phyloP scores from a whole-genome alignment of 2,797 vertebrate genomes.

The Nannoperca obscura region DNA sequence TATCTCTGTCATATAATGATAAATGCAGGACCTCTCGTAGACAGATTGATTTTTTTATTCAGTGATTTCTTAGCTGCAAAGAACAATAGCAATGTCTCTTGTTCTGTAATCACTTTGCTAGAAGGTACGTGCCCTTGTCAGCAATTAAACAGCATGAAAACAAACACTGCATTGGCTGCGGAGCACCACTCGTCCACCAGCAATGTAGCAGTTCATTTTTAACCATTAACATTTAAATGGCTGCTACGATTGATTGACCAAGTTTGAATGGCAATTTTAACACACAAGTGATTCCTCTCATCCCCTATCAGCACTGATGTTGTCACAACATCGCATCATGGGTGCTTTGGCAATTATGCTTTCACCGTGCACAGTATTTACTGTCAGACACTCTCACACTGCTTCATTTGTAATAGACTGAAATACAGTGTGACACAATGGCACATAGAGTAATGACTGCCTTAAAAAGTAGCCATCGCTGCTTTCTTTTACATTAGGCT shows the following conservation, averaged over 20 bases:
- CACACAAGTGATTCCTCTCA: slow-evolving; percentile 67
- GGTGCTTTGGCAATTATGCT: slow-evolving; percentile 61
- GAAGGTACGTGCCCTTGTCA: slow-evolving; percentile 53
- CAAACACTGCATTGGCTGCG: slow-evolving; percentile 29
- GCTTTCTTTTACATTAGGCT: neutral
- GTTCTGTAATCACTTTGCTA: slow-evolving; percentile 24
- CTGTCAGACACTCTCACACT: slow-evolving; percentile 38
- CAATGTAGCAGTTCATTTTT: slow-evolving; percentile 57
- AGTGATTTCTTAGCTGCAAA: slow-evolving; percentile 66
- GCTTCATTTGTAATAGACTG: slow-evolving; percentile 41
- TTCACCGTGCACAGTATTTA: slow-evolving; percentile 41
- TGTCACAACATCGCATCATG: slow-evolving; percentile 58
- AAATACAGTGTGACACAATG: slow-evolving; percentile 31
- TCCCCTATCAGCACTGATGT: slow-evolving; percentile 50
- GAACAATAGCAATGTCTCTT: slow-evolving; percentile 52
- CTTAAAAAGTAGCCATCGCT: slow-evolving; percentile 6
- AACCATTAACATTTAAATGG: slow-evolving; percentile 77
- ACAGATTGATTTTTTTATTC: slow-evolving; percentile 69
- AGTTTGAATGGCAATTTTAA: slow-evolving; percentile 73
- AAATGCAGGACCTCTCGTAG: slow-evolving; percentile 53
- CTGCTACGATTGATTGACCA: slow-evolving; percentile 64
- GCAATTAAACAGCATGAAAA: slow-evolving; percentile 54
- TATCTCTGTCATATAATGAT: slow-evolving; percentile 72
- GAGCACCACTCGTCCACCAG: slow-evolving; percentile 31
- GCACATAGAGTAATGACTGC: slow-evolving; percentile 7